These are phyloP conservation scores for Ladona fulva DNA, from an alignment of 1,140 invertebrate genomes.

Conservation along the genomic window DNA sequence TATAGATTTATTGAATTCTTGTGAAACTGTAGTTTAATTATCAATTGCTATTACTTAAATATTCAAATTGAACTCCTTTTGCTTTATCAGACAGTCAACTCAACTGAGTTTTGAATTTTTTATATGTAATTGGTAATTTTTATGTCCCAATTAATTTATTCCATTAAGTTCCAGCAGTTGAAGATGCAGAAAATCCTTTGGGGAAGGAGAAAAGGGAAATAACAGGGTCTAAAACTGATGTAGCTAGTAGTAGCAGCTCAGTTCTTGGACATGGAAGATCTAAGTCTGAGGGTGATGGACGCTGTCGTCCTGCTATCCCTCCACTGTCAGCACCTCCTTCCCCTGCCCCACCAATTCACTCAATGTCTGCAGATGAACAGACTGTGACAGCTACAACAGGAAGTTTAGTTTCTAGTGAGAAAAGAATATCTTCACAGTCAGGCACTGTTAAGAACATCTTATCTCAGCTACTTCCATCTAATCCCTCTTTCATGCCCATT, in stretches of 20 bases:
- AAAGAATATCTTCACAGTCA: neutral
- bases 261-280: neutral
- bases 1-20: too few relatives aligned
- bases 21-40: too few relatives aligned
- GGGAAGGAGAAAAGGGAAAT: too few relatives aligned
- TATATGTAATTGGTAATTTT: too few relatives aligned
- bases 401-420: neutral
- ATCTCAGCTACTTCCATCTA: constrained; percentile 52
- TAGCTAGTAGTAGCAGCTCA: neutral
- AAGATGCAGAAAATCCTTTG: too few relatives aligned
- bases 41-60: too few relatives aligned
- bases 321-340: neutral
- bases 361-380: neutral
- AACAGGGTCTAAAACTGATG: neutral
- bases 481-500: constrained; percentile 40
- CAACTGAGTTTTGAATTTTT: too few relatives aligned
- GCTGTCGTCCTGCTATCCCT: neutral
- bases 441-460: constrained; percentile 57
- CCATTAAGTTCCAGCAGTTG: too few relatives aligned
- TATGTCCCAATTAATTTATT: too few relatives aligned
- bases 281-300: neutral
- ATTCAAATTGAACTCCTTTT: too few relatives aligned
- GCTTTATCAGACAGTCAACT: too few relatives aligned
- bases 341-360: neutral
- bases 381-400: neutral